phyloP scores from a whole-genome alignment of 2,113 vertebrate species.

The Nesospiza acunhae region DNA sequence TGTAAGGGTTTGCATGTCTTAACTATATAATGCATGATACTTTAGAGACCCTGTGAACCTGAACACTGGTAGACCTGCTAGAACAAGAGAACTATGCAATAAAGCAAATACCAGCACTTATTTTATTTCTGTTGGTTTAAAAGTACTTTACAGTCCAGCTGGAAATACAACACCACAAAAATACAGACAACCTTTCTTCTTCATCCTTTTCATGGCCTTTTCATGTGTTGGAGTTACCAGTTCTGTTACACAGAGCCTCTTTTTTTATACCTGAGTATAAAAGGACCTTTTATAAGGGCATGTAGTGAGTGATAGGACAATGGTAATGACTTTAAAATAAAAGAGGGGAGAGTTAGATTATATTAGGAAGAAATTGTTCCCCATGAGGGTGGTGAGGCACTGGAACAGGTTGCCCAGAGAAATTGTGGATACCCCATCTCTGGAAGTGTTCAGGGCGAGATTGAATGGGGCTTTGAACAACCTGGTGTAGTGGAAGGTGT shows the following conservation, averaged over 20 bases:
- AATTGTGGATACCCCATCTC: not conserved
- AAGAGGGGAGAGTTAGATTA: not conserved
- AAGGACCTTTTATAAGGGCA: not conserved
- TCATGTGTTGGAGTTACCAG: not conserved
- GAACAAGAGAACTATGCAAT: not conserved
- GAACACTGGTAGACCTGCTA: not conserved
- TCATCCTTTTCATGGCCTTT: not conserved
- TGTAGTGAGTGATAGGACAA: not conserved
- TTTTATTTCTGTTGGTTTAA: not conserved
- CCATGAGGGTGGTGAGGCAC: not conserved
- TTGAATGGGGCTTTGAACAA: not conserved
- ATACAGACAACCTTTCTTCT: not conserved
- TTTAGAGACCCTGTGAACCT: not conserved
- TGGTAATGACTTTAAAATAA: not conserved
- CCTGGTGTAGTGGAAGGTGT: not conserved
- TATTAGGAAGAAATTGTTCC: not conserved
- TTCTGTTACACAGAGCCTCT: not conserved
- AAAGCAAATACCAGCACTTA: not conserved
- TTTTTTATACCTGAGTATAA: not conserved
- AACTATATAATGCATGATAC: not conserved
- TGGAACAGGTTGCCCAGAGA: not conserved
- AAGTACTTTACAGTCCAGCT: not conserved
- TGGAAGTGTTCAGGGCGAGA: rapidly evolving
- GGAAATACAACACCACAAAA: not conserved
- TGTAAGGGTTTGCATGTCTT: not conserved